Percentiles rank a stretch among this genome's conserved stretches.
phyloP scores from a whole-genome alignment of 2,888 invertebrate genomes.

The Eristalis arbustorum region DNA sequence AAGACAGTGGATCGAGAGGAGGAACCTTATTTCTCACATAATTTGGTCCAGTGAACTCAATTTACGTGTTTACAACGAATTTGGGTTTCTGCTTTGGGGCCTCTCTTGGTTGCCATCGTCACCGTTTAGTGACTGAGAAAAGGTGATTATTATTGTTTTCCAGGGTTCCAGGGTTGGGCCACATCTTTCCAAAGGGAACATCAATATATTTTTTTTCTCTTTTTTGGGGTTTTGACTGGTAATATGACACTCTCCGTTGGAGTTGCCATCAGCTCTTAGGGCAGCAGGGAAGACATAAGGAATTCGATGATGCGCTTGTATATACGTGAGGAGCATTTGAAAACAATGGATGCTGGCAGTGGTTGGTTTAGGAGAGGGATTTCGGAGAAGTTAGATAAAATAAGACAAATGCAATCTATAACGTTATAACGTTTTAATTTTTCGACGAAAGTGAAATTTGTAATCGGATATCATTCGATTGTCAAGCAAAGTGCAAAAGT shows the following conservation, averaged over 20 bases:
- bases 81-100: not conserved
- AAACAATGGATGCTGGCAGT: not conserved
- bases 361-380: not conserved
- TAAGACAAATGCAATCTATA: conserved; percentile 59
- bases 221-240: not conserved
- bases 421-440: conserved; percentile 58
- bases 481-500: conserved; percentile 56
- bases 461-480: conserved; percentile 62
- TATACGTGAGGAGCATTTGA: not conserved
- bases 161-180: not conserved
- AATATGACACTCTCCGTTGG: not conserved
- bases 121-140: not conserved
- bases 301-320: not conserved
- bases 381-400: conserved; percentile 45
- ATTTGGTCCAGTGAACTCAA: conserved; percentile 66
- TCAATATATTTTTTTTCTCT: not conserved
- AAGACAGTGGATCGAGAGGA: conserved; percentile 23
- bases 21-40: conserved; percentile 34
- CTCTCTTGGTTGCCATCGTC: not conserved
- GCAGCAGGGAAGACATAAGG: not conserved
- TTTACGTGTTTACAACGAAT: conserved; percentile 46
- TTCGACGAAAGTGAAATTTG: conserved; percentile 49
- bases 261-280: not conserved
- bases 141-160: not conserved
- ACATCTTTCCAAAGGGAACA: not conserved